Base-by-base conservation (phyloP, 2,113 vertebrate genomes). In the Amazona vittata region DNA sequence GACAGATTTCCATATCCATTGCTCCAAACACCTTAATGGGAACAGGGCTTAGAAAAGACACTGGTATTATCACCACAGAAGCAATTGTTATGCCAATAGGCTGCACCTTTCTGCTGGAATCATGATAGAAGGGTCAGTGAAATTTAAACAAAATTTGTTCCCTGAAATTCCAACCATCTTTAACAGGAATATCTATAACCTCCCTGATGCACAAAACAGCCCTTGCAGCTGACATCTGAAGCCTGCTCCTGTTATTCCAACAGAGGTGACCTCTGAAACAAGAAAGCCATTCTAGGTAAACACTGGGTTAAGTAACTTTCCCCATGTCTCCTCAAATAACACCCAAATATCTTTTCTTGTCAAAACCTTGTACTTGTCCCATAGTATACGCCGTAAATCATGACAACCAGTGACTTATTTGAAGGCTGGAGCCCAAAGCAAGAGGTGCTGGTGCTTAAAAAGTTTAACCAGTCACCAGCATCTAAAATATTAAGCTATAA, bases 281-380 rank as follows among this genome's bases (percentile, higher is more conserved):
- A 94, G 88, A 95, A 96, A 87, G 79, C 85, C 82, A 93, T 93
- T 96, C 90, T 96, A 16, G 73, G 92, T 91, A 96, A 97, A 96
- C 90, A 94, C 75, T 9, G 69, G 92, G 89, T 80, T 94, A 93
- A 97, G 84, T 83, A 74, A 93, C 92, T 96, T 90, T 91, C 81
- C 89, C 86, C 75, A 35, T 77, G 94, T 90, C 90, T 97, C 92
- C 93, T 95, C 94, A 90, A 87, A 95, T 96, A 96, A 95, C 82
- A 96, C 88, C 90, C 89, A 96, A 89, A 94, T 94, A 95, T 96
- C 90, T 96, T 96, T 96, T 89, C 96, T 95, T 96, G 94, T 96
- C 96, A 97, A 96, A 95, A 94, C 89, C 89, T 87, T 93, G 78
- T 86, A 94, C 90, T 95, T 90, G 93, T 96, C 95, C 91, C 65